Conservation (phyloP, 2,888 invertebrate genomes). For the Pterostichus madidus region DNA sequence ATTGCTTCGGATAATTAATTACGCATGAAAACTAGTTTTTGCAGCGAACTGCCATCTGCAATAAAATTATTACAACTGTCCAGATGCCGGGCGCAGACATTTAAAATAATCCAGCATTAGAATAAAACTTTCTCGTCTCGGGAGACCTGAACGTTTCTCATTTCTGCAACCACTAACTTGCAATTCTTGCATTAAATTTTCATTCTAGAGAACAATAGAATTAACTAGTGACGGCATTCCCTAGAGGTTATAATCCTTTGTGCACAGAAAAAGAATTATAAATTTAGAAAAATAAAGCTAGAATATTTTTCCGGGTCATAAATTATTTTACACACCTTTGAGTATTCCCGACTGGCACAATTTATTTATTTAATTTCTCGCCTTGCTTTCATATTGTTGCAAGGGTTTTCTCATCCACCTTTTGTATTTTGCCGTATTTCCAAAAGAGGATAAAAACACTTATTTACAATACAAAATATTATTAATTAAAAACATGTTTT, state of each 20-base stretch:
- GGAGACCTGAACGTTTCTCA: constrained; percentile 41
- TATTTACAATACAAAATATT: too few relatives aligned
- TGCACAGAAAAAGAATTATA: constrained; percentile 42
- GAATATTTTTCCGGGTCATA: constrained; percentile 20
- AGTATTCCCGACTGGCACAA: constrained; percentile 2
- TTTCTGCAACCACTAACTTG: constrained; percentile 39
- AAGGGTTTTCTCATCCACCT: neutral
- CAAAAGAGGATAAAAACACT: too few relatives aligned
- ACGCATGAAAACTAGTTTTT: constrained; percentile 27
- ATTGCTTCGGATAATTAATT: constrained; percentile 54
- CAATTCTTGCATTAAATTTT: constrained; percentile 57
- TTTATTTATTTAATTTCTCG: constrained; percentile 39
- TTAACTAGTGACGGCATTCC: constrained; percentile 48
- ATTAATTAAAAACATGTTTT: too few relatives aligned
- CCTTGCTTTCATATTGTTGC: neutral
- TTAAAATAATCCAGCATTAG: constrained; percentile 25
- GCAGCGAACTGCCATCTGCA: constrained; percentile 18
- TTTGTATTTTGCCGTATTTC: too few relatives aligned
- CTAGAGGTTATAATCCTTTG: constrained; percentile 47
- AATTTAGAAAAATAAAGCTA: constrained; percentile 41
- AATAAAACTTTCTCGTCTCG: constrained; percentile 43
- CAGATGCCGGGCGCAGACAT: neutral
- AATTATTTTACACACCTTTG: constrained; percentile 28
- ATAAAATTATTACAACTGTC: constrained; percentile 7
- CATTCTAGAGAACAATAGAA: constrained; percentile 47